Percentiles rank a stretch among this genome's conserved stretches.
Evolutionary conservation across 2,797 vertebrate species (phyloP).

Genomic region (Coregonus ussuriensis): DNA sequence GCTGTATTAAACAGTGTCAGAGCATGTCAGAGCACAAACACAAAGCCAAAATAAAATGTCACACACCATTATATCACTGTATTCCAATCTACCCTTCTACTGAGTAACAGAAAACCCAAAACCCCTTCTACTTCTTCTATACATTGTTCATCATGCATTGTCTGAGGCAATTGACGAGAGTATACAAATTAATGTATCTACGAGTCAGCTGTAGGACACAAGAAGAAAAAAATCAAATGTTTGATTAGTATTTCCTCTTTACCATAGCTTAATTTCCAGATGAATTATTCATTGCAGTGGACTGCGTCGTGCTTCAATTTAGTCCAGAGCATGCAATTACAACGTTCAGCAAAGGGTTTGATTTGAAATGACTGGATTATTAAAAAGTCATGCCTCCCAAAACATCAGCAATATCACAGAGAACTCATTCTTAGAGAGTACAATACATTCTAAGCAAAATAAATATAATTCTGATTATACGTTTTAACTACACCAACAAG

Average conservation of each 20-base stretch:
- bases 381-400: neutral
- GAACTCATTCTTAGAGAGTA: too few species aligned
- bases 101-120: too few species aligned
- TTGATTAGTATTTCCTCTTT: conserved; percentile 33
- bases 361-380: conserved; percentile 11
- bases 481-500: neutral
- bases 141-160: neutral
- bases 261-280: conserved; percentile 1
- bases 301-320: conserved; percentile 21
- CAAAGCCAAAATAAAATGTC: neutral
- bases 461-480: too few species aligned
- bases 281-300: conserved; percentile 4
- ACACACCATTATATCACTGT: neutral
- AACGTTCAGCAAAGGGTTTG: neutral
- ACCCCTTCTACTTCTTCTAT: too few species aligned
- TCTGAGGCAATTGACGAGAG: neutral
- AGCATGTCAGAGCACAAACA: neutral
- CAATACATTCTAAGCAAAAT: neutral
- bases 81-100: too few species aligned
- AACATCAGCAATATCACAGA: neutral
- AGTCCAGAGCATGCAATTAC: neutral
- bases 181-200: neutral
- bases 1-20: neutral
- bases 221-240: conserved; percentile 18
- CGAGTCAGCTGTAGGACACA: neutral